Percentiles rank a stretch among this genome's conserved stretches.
Evolutionary conservation across 2,113 vertebrate genomes (phyloP).

Genomic region (Rhodinocichla rosea): DNA sequence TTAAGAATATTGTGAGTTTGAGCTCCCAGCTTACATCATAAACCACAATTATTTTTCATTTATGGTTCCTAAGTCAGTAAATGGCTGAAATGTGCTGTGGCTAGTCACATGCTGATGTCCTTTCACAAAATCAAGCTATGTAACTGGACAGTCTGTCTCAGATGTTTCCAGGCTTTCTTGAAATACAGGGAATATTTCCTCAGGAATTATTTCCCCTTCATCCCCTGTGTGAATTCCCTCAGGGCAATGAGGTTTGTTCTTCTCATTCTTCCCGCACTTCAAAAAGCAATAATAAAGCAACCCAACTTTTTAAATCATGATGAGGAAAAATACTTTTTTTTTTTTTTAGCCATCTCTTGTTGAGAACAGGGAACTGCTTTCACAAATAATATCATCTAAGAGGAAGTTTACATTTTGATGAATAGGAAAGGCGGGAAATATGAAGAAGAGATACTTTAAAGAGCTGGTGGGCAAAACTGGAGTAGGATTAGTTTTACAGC

Average conservation of each 20-base stretch:
- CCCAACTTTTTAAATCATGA: neutral
- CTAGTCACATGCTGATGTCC: neutral
- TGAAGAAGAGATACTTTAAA: neutral
- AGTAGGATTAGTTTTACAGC: neutral
- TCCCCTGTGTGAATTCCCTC: neutral
- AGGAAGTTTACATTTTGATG: neutral
- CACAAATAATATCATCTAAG: neutral
- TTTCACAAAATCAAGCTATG: neutral
- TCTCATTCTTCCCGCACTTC: neutral
- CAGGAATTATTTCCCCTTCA: neutral
- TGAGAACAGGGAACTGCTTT: neutral
- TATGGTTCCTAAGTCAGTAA: neutral
- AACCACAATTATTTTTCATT: neutral
- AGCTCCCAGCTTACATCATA: neutral
- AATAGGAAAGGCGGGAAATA: neutral
- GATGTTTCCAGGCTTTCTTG: neutral
- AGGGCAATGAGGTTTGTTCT: neutral
- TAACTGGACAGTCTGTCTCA: neutral
- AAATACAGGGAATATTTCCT: neutral
- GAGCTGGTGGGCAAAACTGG: neutral
- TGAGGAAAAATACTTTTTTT: neutral
- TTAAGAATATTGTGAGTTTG: neutral
- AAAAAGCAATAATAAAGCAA: neutral
- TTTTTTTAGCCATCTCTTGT: neutral
- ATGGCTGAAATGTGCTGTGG: neutral